Base-by-base conservation (phyloP, 2,888 invertebrate species). In the Lottia scabra region DNA sequence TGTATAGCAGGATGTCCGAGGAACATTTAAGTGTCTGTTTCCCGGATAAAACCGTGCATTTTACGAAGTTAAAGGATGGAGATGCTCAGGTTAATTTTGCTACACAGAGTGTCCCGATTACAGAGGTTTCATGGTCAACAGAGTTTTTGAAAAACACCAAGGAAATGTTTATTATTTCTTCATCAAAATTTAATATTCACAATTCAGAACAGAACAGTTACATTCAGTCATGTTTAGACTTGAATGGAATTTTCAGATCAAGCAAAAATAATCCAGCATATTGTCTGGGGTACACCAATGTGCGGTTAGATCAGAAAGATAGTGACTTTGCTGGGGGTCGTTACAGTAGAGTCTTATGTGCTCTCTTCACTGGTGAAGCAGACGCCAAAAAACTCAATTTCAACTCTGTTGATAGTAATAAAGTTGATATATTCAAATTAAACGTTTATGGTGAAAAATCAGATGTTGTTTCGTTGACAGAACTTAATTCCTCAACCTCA, bases 1-100 rank as follows among this genome's bases (percentile, higher is more conserved):
- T 38, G 5, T 38, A 38, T 10, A 8, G 8, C 23, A 66, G 13
- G 2, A 45, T 66, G 66, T 16, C 13, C 19, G 13, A 16, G 12
- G 38, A 56, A 15, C 13, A 38, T n/a, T 68, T 56, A 2, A 62
- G 23, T 56, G 62, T 48, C 8, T 26, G 56, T 23, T 74, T 74
- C 65, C 70, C 74, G 15, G 74, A 74, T 19, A 71, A 66, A 71
- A 65, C 74, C 16, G 38, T 63, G 5, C 65, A 63, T 27, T 43
- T 74, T 44, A 19, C 26, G 13, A 48, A 44, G n/a, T n/a, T n/a
- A 26, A 19, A 56, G 10, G 46, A 65, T 8, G 46, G 43, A 15
- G 62, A 63, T 15, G 26, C 56, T 15, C 44, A 45, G 15, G n/a
- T 45, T 6, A 26, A 67, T 26, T 43, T 62, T 10, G 19, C 23